Evolutionary conservation across 2,888 invertebrate species (phyloP).

Genomic region (Mythimna vitellina): DNA sequence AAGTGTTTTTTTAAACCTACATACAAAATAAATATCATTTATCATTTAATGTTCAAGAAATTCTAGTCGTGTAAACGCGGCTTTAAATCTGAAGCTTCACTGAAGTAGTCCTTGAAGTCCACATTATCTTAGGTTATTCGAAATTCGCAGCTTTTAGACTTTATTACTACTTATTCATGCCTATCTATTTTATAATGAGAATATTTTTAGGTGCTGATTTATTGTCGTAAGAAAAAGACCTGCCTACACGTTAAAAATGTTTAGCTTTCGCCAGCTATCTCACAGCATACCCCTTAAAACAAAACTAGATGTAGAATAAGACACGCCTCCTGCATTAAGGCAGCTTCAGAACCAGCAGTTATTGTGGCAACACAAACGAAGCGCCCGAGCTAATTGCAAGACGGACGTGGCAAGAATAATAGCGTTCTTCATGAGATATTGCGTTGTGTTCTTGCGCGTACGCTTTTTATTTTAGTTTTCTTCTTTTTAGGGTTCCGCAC

Average conservation of each 20-base stretch:
- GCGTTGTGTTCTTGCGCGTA: slow-evolving; percentile 60
- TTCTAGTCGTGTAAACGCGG: background rate
- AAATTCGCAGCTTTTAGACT: too few relatives aligned
- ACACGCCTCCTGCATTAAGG: slow-evolving; percentile 76
- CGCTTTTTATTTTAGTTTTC: slow-evolving; percentile 48
- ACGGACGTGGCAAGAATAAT: slow-evolving; percentile 77
- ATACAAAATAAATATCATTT: too few relatives aligned
- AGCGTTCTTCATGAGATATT: slow-evolving; percentile 69
- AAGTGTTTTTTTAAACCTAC: too few relatives aligned
- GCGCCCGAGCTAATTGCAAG: slow-evolving; percentile 74
- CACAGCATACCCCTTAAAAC: slow-evolving; percentile 49
- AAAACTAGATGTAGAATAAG: slow-evolving; percentile 72
- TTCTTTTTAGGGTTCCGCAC: background rate
- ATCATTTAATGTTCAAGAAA: background rate
- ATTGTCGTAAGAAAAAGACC: background rate
- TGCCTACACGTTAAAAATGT: background rate
- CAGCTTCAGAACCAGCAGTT: slow-evolving; percentile 62
- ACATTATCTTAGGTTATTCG: too few relatives aligned
- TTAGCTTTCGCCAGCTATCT: slow-evolving; percentile 1
- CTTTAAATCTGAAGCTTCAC: background rate
- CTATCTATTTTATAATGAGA: too few relatives aligned
- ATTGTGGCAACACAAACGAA: slow-evolving; percentile 70
- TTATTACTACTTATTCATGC: too few relatives aligned
- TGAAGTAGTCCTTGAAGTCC: too few relatives aligned
- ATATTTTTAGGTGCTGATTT: too few relatives aligned